Evolutionary conservation across 2,888 invertebrate species (phyloP), one percentile per base, ranked within the genome.

Genomic region (Arctia plantaginis): DNA sequence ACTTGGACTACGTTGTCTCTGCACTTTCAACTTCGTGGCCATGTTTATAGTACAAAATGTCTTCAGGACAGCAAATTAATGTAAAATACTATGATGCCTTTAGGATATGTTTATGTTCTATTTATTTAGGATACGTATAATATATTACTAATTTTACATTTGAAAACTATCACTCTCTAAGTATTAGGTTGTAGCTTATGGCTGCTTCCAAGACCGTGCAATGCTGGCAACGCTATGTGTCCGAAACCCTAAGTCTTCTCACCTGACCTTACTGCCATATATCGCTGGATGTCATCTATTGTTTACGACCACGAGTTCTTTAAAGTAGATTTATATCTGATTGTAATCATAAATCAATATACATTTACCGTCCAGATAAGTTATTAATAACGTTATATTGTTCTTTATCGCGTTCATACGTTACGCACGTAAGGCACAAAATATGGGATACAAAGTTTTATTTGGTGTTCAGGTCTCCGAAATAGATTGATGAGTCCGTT

Each of bases 401-500:
- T 15, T 55, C 3, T 59, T 39, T 3, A 20, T n/a, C 30, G 15
- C 71, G 30, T 74, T 68, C 71, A 59, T 44, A 51, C 33, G 41
- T 70, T 62, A 64, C 64, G 69, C 68, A 67, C 68, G 68, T 71
- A 12, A 66, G 23, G 23, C 4, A 18, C 23, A 35, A n/a, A 66
- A 30, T 65, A 64, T 47, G 8, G 12, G 39, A 82, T 67, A 74
- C 65, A 73, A 78, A 75, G 78, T 73, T 72, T 68, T 77, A 85
- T 85, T 82, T 85, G 83, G 76, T 82, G 76, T 89, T 87, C 85
- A 87, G 89, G 86, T 85, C 85, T 82, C 85, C 86, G 86, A 85
- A 89, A 90, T 93, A 94, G 94, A 94, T 94, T 94, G 94, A 94
- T 94, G 94, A 92, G 91, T 89, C 85, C 84, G 87, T 85, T 90